A percentile compares a stretch with the other conserved stretches of the same genome.
These are phyloP conservation scores for Eudasyphora cyanicolor DNA, from an alignment of 2,888 invertebrate species.

Conservation along the genomic window DNA sequence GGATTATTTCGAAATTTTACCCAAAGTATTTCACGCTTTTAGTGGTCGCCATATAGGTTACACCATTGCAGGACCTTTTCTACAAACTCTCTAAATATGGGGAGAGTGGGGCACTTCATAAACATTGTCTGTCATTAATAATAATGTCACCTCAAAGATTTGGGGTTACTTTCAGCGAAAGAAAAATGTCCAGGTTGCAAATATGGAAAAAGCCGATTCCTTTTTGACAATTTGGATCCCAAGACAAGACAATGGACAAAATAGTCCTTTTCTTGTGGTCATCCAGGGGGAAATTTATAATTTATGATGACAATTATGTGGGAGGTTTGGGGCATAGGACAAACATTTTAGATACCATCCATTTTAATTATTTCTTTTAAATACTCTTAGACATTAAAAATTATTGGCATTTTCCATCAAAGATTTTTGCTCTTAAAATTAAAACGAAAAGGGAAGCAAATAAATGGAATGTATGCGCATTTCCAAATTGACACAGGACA, in stretches of 20 bases:
- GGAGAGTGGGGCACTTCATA: not conserved
- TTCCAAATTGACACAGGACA: too few relatives aligned
- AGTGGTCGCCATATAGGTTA: too few relatives aligned
- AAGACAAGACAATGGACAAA: not conserved
- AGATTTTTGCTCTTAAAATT: not conserved
- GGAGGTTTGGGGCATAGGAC: not conserved
- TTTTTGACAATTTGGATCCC: too few relatives aligned
- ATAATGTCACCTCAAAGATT: constrained; percentile 59
- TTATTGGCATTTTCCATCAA: constrained; percentile 30
- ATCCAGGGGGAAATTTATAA: constrained; percentile 4
- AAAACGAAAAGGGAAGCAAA: not conserved
- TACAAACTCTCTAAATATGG: not conserved
- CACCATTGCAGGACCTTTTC: not conserved
- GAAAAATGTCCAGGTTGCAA: too few relatives aligned
- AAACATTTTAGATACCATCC: not conserved
- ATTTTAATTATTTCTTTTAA: constrained; percentile 47
- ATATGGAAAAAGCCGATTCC: too few relatives aligned
- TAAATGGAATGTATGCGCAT: too few relatives aligned
- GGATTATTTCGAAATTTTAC: not conserved
- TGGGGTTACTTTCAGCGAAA: constrained; percentile 42
- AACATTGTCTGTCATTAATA: constrained; percentile 52
- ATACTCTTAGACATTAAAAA: constrained; percentile 36
- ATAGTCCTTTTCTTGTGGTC: not conserved
- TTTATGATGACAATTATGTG: constrained; percentile 7
- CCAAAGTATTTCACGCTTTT: not conserved